Percentiles rank a stretch among this genome's conserved stretches.
Conservation (phyloP, 2,888 invertebrate genomes). For the Nysson spinosus region DNA sequence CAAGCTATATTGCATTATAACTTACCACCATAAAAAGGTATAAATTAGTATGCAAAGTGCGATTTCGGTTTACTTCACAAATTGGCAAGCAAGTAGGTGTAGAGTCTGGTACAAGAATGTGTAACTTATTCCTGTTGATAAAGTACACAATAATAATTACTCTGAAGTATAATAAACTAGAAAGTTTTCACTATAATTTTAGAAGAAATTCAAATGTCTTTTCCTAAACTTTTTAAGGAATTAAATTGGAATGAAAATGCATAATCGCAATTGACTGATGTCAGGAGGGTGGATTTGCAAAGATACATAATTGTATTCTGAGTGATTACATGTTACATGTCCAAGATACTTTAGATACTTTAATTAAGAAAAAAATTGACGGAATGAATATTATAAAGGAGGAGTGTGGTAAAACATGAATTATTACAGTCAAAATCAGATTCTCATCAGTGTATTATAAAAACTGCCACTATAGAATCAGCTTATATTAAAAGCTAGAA, state of each 20-base stretch:
- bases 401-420: too few species aligned
- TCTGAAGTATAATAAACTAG: background rate
- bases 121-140: conserved; percentile 84
- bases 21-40: conserved; percentile 90
- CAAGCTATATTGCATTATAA: too few species aligned
- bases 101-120: conserved; percentile 91
- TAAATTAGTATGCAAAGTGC: conserved; percentile 91
- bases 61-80: conserved; percentile 91
- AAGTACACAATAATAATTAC: conserved; percentile 17
- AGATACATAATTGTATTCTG: too few species aligned
- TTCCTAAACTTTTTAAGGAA: too few species aligned
- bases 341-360: too few species aligned
- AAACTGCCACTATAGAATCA: conserved; percentile 43
- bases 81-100: conserved; percentile 90
- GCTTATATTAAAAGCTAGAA: conserved; percentile 37
- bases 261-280: too few species aligned
- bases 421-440: conserved; percentile 44
- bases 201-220: background rate
- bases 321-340: too few species aligned
- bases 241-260: too few species aligned
- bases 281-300: too few species aligned
- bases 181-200: background rate
- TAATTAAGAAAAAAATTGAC: too few species aligned
- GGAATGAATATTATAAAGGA: too few species aligned
- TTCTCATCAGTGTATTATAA: conserved; percentile 35